phyloP scores from a whole-genome alignment of 2,797 vertebrate genomes.

The Melanotaenia pygmaea region DNA sequence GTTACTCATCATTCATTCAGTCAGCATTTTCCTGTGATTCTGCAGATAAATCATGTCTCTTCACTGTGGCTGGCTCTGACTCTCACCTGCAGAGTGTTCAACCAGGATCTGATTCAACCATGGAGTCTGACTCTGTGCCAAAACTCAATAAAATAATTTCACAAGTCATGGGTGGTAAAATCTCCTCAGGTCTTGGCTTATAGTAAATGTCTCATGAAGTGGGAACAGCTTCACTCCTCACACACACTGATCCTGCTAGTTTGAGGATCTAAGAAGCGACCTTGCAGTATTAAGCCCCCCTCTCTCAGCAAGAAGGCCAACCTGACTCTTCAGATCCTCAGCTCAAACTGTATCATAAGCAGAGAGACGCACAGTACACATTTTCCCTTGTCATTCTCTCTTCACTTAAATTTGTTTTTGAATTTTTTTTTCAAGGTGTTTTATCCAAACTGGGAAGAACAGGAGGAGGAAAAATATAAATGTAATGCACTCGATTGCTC shows the following conservation, averaged over 20 bases:
- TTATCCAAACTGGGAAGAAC: not conserved
- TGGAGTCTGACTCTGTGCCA: not conserved
- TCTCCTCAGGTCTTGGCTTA: not conserved
- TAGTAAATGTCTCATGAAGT: constrained; percentile 6
- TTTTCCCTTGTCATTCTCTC: not conserved
- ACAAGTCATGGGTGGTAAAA: constrained; percentile 5
- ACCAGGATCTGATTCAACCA: constrained; percentile 13
- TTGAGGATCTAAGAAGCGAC: not conserved
- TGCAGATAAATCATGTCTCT: constrained; percentile 12
- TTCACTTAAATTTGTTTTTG: not conserved
- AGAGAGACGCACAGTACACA: not conserved
- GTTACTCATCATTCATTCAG: constrained; percentile 1
- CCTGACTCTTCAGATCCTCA: not conserved
- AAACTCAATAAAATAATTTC: constrained; percentile 15
- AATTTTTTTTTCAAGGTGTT: not conserved
- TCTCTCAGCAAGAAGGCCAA: not conserved
- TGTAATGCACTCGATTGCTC: not conserved
- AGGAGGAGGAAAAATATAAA: not conserved
- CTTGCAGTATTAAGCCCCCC: not conserved
- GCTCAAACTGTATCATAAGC: not conserved
- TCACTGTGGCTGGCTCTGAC: constrained; percentile 1
- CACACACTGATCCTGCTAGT: not conserved
- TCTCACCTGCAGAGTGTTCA: constrained; percentile 12
- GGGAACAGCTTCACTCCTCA: not conserved
- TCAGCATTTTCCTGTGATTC: constrained; percentile 6